These are phyloP conservation scores for Hydrolagus colliei DNA, from an alignment of 2,797 vertebrate species.

Conservation along the genomic window DNA sequence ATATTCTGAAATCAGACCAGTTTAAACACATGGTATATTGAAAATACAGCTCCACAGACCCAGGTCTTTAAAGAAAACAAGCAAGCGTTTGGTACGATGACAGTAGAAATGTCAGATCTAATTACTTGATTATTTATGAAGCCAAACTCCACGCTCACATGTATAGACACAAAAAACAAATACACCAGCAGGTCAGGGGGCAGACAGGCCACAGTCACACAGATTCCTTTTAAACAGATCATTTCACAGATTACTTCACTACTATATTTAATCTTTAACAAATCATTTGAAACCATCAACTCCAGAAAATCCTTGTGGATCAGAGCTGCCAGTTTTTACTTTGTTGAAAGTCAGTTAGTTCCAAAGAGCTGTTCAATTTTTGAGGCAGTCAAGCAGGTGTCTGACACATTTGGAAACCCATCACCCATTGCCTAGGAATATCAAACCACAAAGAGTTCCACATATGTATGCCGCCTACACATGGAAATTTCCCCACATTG, in stretches of 20 bases:
- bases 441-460: too few relatives aligned
- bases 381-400: too few relatives aligned
- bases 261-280: background rate
- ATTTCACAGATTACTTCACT: background rate
- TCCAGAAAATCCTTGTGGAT: background rate
- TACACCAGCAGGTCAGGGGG: background rate
- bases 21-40: too few relatives aligned
- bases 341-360: slow-evolving; percentile 1
- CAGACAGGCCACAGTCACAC: background rate
- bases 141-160: background rate
- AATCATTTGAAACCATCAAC: background rate
- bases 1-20: too few relatives aligned
- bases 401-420: slow-evolving; percentile 1
- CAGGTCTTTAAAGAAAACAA: too few relatives aligned
- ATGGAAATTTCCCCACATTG: too few relatives aligned
- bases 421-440: background rate
- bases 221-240: background rate
- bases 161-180: background rate
- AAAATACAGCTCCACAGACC: too few relatives aligned
- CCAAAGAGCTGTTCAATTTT: too few relatives aligned
- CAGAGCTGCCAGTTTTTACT: background rate
- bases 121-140: too few relatives aligned
- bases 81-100: too few relatives aligned
- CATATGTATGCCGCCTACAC: too few relatives aligned
- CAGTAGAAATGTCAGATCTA: too few relatives aligned